These are phyloP conservation scores for Periphyllus acericola DNA, from an alignment of 2,888 invertebrate genomes.

Conservation along the genomic window DNA sequence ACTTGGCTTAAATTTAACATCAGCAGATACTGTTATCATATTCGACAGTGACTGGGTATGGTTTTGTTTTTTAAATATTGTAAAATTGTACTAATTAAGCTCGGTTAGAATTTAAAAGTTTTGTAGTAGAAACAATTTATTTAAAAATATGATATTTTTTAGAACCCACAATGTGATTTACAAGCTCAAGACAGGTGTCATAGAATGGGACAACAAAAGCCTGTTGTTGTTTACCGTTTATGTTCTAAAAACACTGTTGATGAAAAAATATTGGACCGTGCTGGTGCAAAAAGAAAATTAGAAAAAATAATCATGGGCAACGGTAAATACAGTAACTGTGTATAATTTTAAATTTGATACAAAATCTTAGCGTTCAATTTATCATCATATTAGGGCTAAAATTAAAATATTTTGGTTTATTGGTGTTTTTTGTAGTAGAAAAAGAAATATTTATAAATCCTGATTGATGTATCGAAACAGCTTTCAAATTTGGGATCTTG, in stretches of 20 bases:
- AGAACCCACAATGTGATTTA: slow-evolving; percentile 78
- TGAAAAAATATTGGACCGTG: slow-evolving; percentile 72
- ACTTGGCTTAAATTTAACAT: slow-evolving; percentile 75
- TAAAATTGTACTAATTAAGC: too few relatives aligned
- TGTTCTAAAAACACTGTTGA: slow-evolving; percentile 76
- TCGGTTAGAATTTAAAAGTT: too few relatives aligned
- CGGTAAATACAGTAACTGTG: slow-evolving; percentile 67
- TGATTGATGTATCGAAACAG: too few relatives aligned
- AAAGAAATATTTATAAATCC: background rate
- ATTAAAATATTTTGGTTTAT: background rate
- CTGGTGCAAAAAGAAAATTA: slow-evolving; percentile 74
- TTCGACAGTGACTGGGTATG: slow-evolving; percentile 74
- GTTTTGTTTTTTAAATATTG: slow-evolving; percentile 63
- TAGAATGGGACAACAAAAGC: slow-evolving; percentile 77
- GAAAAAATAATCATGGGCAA: slow-evolving; percentile 77
- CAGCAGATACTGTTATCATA: slow-evolving; percentile 78
- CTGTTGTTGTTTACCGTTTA: slow-evolving; percentile 75
- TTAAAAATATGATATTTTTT: slow-evolving; percentile 62
- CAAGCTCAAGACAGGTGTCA: slow-evolving; percentile 81
- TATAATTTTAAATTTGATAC: background rate
- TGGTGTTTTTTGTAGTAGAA: background rate
- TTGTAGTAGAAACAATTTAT: too few relatives aligned
- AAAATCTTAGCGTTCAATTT: background rate
- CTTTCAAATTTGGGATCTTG: too few relatives aligned
- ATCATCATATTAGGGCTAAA: background rate